phyloP scores from a whole-genome alignment of 2,113 vertebrate genomes.

The Dipodomys merriami region DNA sequence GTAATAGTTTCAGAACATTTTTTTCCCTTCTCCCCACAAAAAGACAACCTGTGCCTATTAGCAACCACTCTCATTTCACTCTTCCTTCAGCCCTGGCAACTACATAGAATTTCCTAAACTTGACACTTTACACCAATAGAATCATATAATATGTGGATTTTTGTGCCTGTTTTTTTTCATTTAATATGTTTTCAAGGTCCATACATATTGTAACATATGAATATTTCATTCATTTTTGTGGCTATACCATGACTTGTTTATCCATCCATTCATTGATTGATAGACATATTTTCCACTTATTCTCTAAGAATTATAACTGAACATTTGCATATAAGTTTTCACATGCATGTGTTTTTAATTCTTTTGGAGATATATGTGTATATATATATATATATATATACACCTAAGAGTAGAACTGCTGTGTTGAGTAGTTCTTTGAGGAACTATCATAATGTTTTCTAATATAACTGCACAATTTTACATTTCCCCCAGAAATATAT shows the following conservation, averaged over 20 bases:
- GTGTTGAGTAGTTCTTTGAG: background rate
- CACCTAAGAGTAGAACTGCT: background rate
- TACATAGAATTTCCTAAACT: background rate
- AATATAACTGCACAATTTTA: too few species aligned
- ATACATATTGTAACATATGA: background rate
- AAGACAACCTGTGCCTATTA: background rate
- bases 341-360: background rate
- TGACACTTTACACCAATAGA: background rate
- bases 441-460: too few species aligned
- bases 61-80: background rate
- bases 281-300: background rate
- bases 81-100: background rate
- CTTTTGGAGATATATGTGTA: background rate
- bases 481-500: too few species aligned
- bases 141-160: background rate
- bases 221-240: background rate
- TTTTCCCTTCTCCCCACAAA: background rate
- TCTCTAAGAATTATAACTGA: background rate
- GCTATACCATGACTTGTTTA: background rate
- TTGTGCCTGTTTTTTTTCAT: slow-evolving; percentile 8
- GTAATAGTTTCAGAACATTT: background rate
- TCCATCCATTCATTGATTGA: background rate
- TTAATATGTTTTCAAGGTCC: background rate
- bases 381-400: too few species aligned
- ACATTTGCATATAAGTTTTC: background rate